Evolutionary conservation across 1,140 invertebrate species (phyloP), one percentile per base, ranked within the genome.

Genomic region (Condylostylus longicornis): DNA sequence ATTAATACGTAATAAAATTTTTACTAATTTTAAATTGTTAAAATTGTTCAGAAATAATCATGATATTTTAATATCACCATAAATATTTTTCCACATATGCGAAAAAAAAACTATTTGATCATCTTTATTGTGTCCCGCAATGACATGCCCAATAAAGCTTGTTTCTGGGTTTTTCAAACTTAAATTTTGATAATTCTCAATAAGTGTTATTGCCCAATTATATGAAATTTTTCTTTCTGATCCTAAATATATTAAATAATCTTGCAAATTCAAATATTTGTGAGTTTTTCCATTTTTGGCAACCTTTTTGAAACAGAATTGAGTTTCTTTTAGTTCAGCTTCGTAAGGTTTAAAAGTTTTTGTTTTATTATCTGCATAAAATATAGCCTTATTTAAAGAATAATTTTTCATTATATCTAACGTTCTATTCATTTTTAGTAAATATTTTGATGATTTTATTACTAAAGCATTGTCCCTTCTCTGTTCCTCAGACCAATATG

Each of bases 401-500:
- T 74, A 62, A 0, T 72, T 68, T 35, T 70, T 64, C 49, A 76
- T 29, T 62, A 49, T 47, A 35, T 65, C 51, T 42, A 65, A 37
- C 40, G 61, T 46, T 42, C 64, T 39, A 45, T 66, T 44, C 51
- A 64, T 51, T 54, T 64, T 56, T 48, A 48, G 54, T 17, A 61
- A 37, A 40, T 68, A 58, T 37, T 63, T 64, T 1, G 70, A 67
- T 1, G 69, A 64, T 17, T 61, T 76, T 6, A 88, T 57, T n/a
- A 85, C 61, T 10, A 90, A 61, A 48, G 77, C 74, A 50, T 87
- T 88, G 45, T 85, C 71, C 54, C 80, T 83, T 13, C 82, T 66
- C 55, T 87, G 81, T 4, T 70, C 67, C 32, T 82, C 73, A 29
- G 83, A 76, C 86, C 86, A 91, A 42, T 81, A 80, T 1, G 80